Evolutionary conservation across 1,140 invertebrate genomes (phyloP).

Genomic region (Zaprionus vittiger): DNA sequence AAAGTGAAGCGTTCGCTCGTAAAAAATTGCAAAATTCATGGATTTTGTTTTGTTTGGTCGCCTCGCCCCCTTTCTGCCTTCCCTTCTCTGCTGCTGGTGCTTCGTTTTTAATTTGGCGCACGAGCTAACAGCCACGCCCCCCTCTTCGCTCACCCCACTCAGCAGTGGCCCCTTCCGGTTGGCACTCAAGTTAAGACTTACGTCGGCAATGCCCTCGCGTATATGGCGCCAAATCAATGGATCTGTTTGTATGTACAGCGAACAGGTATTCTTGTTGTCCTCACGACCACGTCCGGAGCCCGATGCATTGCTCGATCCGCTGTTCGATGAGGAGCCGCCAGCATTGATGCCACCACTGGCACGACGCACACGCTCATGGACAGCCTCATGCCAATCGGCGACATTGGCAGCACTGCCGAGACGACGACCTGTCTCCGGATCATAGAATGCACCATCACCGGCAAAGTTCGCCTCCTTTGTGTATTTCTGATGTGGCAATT

Average conservation of each 20-base stretch:
- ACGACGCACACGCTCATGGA: constrained; percentile 78
- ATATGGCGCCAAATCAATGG: constrained; percentile 98
- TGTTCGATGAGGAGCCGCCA: constrained; percentile 84
- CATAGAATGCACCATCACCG: constrained; percentile 71
- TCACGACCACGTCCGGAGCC: constrained; percentile 86
- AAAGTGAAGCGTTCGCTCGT: constrained; percentile 58
- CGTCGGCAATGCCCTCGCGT: constrained; percentile 88
- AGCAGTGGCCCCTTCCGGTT: neutral
- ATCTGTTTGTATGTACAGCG: constrained; percentile 98
- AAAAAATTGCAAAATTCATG: constrained; percentile 77
- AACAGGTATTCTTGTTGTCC: constrained; percentile 94
- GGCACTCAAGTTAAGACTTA: constrained; percentile 81
- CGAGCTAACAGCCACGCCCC: constrained; percentile 15
- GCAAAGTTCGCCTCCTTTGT: constrained; percentile 84
- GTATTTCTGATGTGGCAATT: constrained; percentile 84
- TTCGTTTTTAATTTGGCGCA: constrained; percentile 59
- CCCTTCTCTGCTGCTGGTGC: constrained; percentile 11
- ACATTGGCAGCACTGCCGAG: constrained; percentile 63
- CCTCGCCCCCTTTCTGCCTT: neutral
- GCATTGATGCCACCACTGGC: constrained; percentile 84
- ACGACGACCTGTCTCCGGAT: constrained; percentile 72
- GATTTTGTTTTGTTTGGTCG: constrained; percentile 52
- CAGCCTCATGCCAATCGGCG: constrained; percentile 76
- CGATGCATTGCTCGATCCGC: constrained; percentile 65
- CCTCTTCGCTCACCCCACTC: neutral